Conservation (phyloP, 2,888 invertebrate species). For the Oasisia sp. region DNA sequence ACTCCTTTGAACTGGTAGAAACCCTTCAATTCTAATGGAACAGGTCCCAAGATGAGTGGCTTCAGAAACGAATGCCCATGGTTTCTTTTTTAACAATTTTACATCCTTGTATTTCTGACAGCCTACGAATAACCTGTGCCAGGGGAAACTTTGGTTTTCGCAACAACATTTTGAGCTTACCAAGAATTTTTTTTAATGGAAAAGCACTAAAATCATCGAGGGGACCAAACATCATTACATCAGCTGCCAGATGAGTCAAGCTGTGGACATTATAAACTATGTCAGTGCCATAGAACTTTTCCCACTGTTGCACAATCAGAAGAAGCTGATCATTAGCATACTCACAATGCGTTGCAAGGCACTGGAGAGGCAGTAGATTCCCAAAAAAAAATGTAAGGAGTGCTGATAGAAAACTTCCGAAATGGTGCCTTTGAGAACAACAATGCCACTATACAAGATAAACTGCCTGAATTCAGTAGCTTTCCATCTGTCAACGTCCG, state of each 20-base stretch:
- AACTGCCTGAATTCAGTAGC: slow-evolving; percentile 17
- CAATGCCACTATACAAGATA: neutral
- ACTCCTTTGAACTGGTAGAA: neutral
- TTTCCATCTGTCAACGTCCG: slow-evolving; percentile 25
- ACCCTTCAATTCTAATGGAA: neutral
- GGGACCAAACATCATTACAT: slow-evolving; percentile 52
- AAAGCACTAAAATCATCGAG: slow-evolving; percentile 57
- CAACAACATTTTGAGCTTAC: slow-evolving; percentile 37
- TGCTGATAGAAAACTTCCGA: slow-evolving; percentile 39
- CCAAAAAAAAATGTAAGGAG: slow-evolving; percentile 47
- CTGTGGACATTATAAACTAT: slow-evolving; percentile 61
- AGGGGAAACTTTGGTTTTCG: slow-evolving; percentile 21
- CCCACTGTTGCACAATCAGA: slow-evolving; percentile 45
- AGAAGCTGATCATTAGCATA: slow-evolving; percentile 41
- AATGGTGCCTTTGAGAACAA: slow-evolving; percentile 34
- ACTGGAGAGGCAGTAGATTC: slow-evolving; percentile 39
- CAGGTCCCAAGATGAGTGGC: neutral
- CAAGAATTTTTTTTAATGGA: slow-evolving; percentile 57
- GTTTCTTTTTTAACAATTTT: neutral
- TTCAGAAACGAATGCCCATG: neutral
- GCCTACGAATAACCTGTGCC: slow-evolving; percentile 24
- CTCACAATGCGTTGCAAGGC: slow-evolving; percentile 33
- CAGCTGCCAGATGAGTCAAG: slow-evolving; percentile 56
- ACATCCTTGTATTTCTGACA: slow-evolving; percentile 25
- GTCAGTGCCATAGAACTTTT: slow-evolving; percentile 53